Evolutionary conservation across 2,888 invertebrate genomes (phyloP), one percentile per base, ranked within the genome.

Genomic region (Neoaliturus tenellus): DNA sequence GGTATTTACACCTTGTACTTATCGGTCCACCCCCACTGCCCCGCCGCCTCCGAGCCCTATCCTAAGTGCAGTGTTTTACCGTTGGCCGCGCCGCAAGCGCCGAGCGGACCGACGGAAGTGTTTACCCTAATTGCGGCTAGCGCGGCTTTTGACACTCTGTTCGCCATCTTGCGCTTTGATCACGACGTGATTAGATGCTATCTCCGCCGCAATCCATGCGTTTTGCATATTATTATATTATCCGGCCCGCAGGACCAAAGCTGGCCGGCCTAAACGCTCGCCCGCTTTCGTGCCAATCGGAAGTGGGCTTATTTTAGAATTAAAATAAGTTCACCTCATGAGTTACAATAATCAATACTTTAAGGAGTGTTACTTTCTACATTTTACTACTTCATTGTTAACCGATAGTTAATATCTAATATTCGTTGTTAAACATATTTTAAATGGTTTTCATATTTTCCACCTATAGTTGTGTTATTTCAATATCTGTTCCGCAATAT

Each of bases 161-260:
- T 67, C 67, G 67, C 67, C 67, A 67, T 67, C 67, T 67, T 67
- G 67, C 28, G 28, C 67, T 67, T 67, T 67, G 67, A 67, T 67
- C 67, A 51, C 6, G 33, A 2, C 17, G 33, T 33, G 67, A 51
- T 28, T 67, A 67, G 67, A 67, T 67, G 31, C 67, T 67, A 67
- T 67, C 67, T 51, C 20, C 20, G 6, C 51, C 20, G 51, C 51
- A 51, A 51, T 51, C 20, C 51, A 51, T 23, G 23, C 51, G 51
- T 51, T 51, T 51, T 51, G 51, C 51, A 51, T 51, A 51, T 51
- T 51, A 51, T 51, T 51, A 51, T 51, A 51, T 51, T 51, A 51
- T 51, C 51, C 51, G 51, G 51, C 51, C 48, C 51, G 5, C 20
- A 20, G 51, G 51, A 51, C 51, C 51, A 23, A 4, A 20, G 23